These are phyloP conservation scores for Endotricha flammealis DNA, from an alignment of 2,888 invertebrate genomes.

Conservation along the genomic window DNA sequence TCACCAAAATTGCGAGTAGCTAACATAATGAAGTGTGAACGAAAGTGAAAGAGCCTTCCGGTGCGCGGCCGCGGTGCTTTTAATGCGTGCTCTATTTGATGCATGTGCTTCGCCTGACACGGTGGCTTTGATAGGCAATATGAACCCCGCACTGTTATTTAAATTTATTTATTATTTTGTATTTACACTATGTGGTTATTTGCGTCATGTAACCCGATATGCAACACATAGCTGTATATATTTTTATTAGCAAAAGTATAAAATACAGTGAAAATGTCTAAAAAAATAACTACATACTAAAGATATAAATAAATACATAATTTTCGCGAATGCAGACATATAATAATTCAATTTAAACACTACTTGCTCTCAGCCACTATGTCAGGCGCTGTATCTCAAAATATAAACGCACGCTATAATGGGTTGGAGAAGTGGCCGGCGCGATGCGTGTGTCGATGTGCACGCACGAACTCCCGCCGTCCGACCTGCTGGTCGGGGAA, in stretches of 20 bases:
- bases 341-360: too few species aligned
- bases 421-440: constrained; percentile 95
- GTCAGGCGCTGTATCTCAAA: constrained; percentile 63
- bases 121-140: constrained; percentile 46
- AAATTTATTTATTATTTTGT: too few species aligned
- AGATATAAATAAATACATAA: too few species aligned
- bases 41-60: neutral
- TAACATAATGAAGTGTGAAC: too few species aligned
- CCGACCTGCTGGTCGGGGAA: constrained; percentile 96
- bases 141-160: constrained; percentile 12
- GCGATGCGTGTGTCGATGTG: constrained; percentile 82
- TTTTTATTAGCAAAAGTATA: too few species aligned
- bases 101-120: constrained; percentile 34
- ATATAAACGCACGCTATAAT: constrained; percentile 77
- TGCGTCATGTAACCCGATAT: too few species aligned
- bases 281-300: too few species aligned
- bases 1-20: too few species aligned
- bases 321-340: too few species aligned
- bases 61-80: constrained; percentile 10
- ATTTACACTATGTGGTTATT: too few species aligned
- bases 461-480: constrained; percentile 88
- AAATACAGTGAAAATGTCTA: too few species aligned
- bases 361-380: constrained; percentile 61
- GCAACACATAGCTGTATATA: too few species aligned
- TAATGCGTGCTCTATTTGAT: constrained; percentile 15